Percentiles rank a stretch among this genome's conserved stretches.
These are phyloP conservation scores for Cepphus grylle DNA, from an alignment of 2,113 vertebrate species.

Conservation along the genomic window DNA sequence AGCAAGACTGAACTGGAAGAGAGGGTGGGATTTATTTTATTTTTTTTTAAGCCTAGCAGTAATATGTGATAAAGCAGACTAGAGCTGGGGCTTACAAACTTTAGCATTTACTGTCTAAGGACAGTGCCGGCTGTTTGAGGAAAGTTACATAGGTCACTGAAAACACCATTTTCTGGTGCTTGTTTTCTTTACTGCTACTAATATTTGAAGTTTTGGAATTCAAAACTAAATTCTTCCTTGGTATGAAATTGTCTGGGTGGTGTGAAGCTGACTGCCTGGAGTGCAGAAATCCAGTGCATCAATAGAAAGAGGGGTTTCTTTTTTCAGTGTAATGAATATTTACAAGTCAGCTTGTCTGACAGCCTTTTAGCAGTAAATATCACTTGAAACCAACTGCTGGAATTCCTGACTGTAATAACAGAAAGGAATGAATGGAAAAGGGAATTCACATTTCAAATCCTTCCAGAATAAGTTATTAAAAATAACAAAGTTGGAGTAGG, in stretches of 20 bases:
- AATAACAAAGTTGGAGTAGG: not conserved
- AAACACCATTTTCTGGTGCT: not conserved
- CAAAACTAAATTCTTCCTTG: not conserved
- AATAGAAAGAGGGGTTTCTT: not conserved
- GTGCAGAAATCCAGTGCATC: not conserved
- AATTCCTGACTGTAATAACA: not conserved
- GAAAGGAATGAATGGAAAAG: not conserved
- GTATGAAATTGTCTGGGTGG: not conserved
- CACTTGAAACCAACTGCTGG: constrained; percentile 19
- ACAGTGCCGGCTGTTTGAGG: not conserved
- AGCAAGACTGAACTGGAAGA: not conserved
- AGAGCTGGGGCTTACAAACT: not conserved
- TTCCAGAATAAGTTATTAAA: constrained; percentile 20
- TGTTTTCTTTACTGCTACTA: not conserved
- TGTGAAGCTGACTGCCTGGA: not conserved
- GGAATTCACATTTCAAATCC: not conserved
- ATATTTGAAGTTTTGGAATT: not conserved
- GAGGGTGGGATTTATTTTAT: not conserved
- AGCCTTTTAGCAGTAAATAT: constrained; percentile 22
- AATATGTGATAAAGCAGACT: not conserved
- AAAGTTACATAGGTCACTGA: not conserved
- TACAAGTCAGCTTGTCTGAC: not conserved
- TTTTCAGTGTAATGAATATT: not conserved
- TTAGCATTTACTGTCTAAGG: not conserved
- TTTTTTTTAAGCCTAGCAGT: not conserved